These are phyloP conservation scores for Molorchus minor DNA, from an alignment of 2,888 invertebrate genomes.

Conservation along the genomic window DNA sequence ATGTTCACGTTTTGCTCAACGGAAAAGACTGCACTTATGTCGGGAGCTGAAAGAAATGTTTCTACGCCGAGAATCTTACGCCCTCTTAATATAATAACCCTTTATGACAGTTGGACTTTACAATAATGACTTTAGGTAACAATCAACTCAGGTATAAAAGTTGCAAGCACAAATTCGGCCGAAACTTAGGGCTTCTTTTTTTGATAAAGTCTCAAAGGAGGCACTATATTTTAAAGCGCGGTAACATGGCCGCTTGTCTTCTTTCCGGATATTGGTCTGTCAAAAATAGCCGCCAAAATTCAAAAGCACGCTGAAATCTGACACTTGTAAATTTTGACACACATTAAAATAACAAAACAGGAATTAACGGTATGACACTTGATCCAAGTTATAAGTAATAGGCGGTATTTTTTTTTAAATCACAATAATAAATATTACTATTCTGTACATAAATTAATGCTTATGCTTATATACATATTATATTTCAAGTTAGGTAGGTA, in stretches of 20 bases:
- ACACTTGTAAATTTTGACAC: conserved; percentile 43
- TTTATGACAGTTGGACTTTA: neutral
- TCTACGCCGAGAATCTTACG: conserved; percentile 58
- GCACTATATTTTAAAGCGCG: conserved; percentile 43
- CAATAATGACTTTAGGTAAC: neutral
- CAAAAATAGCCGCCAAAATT: conserved; percentile 47
- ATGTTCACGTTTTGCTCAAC: conserved; percentile 76
- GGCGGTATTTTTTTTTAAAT: no score
- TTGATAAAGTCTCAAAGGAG: neutral
- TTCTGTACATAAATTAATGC: no score
- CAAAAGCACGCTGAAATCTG: conserved; percentile 38
- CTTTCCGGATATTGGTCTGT: conserved; percentile 45
- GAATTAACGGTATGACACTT: no score
- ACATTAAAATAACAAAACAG: no score
- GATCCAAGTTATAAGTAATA: no score
- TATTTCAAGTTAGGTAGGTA: no score
- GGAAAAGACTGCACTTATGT: conserved; percentile 69
- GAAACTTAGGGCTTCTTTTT: conserved; percentile 2
- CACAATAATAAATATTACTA: no score
- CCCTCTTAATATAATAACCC: neutral
- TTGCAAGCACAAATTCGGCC: neutral
- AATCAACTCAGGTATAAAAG: conserved; percentile 1
- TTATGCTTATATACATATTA: no score
- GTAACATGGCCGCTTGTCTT: conserved; percentile 41
- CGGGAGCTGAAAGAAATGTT: conserved; percentile 58